These are phyloP conservation scores for Babylonia areolata DNA, from an alignment of 1,140 invertebrate genomes.

Conservation along the genomic window DNA sequence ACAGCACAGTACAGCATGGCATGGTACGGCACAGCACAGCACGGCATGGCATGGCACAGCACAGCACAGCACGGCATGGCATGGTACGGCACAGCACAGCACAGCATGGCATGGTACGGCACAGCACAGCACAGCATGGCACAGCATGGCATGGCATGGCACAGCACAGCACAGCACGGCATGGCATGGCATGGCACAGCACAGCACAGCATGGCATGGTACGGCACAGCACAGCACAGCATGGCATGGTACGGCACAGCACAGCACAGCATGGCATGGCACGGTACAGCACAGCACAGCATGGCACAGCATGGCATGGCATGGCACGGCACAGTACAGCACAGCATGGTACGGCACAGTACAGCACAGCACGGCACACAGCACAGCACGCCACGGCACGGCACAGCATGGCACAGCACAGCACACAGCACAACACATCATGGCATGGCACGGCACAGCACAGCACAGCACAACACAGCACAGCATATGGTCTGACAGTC, in stretches of 20 bases:
- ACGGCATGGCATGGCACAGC: not conserved
- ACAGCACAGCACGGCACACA: no score
- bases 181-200: not conserved
- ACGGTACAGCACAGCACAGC: no score
- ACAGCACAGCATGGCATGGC: slow-evolving; percentile 51
- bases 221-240: not conserved
- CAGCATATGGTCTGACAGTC: no score
- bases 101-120: not conserved
- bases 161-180: not conserved
- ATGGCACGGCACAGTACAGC: no score
- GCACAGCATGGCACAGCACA: no score
- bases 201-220: not conserved
- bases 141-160: not conserved
- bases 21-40: not conserved
- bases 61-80: not conserved
- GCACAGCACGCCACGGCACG: no score
- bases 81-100: not conserved
- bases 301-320: no score
- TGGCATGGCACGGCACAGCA: no score
- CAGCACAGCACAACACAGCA: no score
- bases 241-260: slow-evolving; percentile 51
- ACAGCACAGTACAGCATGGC: not conserved
- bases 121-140: not conserved
- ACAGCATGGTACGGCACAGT: no score
- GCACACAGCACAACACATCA: no score